These are phyloP conservation scores for Calliphora vicina DNA, from an alignment of 1,140 invertebrate species.

Conservation along the genomic window DNA sequence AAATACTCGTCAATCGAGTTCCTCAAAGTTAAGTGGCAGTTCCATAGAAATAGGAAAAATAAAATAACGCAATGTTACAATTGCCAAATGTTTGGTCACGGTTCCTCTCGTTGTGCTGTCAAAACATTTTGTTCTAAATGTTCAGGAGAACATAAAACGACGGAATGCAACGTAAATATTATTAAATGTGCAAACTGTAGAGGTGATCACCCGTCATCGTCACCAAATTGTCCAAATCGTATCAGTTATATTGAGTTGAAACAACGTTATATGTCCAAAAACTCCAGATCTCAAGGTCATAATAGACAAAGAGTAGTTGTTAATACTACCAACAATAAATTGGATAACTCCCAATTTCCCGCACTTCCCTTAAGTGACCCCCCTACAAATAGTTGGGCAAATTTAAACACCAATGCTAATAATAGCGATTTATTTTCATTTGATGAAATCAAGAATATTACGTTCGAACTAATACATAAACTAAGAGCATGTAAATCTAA, in stretches of 20 bases:
- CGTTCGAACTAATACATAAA: neutral
- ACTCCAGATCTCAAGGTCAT: neutral
- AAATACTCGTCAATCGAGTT: neutral
- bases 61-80: neutral
- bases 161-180: neutral
- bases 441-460: neutral
- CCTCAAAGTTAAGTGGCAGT: neutral
- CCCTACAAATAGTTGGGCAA: neutral
- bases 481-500: neutral
- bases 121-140: slow-evolving; percentile 2
- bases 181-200: neutral
- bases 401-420: neutral
- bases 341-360: neutral
- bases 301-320: neutral
- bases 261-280: neutral
- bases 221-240: neutral
- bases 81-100: neutral
- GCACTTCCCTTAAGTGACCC: neutral
- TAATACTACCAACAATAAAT: too few relatives aligned
- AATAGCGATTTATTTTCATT: neutral
- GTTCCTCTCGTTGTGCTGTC: neutral
- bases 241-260: neutral
- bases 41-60: neutral
- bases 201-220: neutral
- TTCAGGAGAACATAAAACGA: neutral